Conservation (phyloP, 2,113 vertebrate species). For the Marmota monax region DNA sequence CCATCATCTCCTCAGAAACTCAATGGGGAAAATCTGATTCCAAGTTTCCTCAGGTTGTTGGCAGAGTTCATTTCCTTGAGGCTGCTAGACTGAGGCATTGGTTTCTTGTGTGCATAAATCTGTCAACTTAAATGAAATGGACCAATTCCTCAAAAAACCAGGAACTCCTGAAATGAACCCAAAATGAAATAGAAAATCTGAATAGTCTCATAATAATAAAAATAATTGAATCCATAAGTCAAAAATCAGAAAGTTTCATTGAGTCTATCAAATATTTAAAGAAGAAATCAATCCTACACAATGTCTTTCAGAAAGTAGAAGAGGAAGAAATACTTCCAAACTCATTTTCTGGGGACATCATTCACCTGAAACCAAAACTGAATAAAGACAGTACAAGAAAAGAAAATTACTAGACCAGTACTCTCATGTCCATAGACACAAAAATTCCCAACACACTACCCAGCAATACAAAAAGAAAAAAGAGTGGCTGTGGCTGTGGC, state of each 20-base stretch:
- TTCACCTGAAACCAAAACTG: neutral
- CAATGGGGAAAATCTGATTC: neutral
- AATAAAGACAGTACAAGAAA: neutral
- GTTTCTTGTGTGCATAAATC: neutral
- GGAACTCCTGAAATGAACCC: neutral
- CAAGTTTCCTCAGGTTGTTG: neutral
- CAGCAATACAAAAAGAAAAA: neutral
- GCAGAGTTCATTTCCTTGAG: neutral
- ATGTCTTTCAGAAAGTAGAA: constrained; percentile 43
- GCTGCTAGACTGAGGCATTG: neutral
- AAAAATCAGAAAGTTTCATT: neutral
- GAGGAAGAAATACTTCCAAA: neutral
- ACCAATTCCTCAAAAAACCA: neutral
- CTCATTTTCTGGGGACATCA: neutral
- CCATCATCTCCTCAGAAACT: neutral
- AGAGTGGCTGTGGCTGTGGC: too few relatives aligned
- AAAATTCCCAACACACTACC: neutral
- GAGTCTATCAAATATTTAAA: constrained; percentile 25
- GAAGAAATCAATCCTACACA: constrained; percentile 8
- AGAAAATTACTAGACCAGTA: neutral
- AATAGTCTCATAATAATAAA: neutral
- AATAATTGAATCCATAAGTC: neutral
- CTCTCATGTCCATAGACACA: neutral
- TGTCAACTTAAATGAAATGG: neutral
- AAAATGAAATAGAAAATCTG: neutral